Base-by-base conservation (phyloP, 2,113 vertebrate species). In the Psettodes erumei region DNA sequence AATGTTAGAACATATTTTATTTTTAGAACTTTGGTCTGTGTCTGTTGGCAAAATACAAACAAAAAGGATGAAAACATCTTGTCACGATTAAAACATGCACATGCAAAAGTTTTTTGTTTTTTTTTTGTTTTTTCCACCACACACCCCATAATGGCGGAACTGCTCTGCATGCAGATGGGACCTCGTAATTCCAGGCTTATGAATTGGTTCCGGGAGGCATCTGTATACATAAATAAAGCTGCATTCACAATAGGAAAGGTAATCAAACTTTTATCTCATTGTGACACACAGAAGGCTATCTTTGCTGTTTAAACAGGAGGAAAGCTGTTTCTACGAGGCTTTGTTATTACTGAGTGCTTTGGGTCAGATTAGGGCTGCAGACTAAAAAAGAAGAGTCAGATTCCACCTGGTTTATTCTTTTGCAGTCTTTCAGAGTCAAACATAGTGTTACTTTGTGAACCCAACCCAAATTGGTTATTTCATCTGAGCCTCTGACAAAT, bases 221-320 rank as follows among this genome's bases (percentile, higher is more conserved):
- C 82, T 83, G 82, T 74, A 77, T 69, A 77, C 78, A 86, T 69
- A 77, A 79, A 84, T 69, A 75, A 77, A 75, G 73, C 84, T 71
- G 63, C 63, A 51, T 81, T 64, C 73, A 81, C 79, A 83, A 71
- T 47, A 54, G 66, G 70, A 56, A 61, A 76, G 72, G 79, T 78
- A 72, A 79, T 82, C 60, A 81, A 71, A 83, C 21, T 69, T 59
- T 55, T 54, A 85, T 83, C 53, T 84, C 28, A 60, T 33, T 43
- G 61, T 11, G 54, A 65, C 50, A 42, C 56, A 37, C 76, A 75
- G 81, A 74, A 68, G 50, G 66, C 55, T 21, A 16, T 71, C 56
- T 72, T 47, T 74, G 76, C 79, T 78, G 55, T 74, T 84, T 69
- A 72, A 88, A 84, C 75, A 82, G 27, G 12, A 82, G 43, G 48